Base-by-base conservation (phyloP, 2,888 invertebrate genomes). In the Atrina japonica region DNA sequence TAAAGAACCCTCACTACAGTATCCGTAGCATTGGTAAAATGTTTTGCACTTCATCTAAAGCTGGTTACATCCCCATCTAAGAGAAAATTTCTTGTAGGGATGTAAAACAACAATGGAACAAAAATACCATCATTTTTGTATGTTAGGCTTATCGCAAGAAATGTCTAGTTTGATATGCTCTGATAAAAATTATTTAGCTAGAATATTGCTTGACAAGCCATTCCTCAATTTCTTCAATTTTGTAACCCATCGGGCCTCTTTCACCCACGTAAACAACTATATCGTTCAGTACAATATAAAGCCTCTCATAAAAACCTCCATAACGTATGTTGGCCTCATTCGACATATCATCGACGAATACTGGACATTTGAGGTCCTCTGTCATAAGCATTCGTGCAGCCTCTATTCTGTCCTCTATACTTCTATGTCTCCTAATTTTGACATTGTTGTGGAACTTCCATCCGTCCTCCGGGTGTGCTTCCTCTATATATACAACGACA, bases 401-500 rank as follows among this genome's bases (percentile, higher is more conserved):
- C 16, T 66, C 35, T 7, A 83, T 35, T 21, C 88, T 66, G 11
- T 86, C 84, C 0, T 76, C 61, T 9, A 83, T 49, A 9, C 55
- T 71, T 47, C 66, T 66, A 65, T 87, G 88, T 16, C 30, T 30
- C 35, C 71, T 63, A 2, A 86, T 81, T 23, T 81, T 65, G 53
- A 76, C 77, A 68, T 84, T 83, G 50, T 77, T 81, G 21, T 43
- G 55, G 76, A 88, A 86, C 45, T 71, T 76, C 88, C 88, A 88
- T 6, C 84, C 87, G 45, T 88, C 86, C 3, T 72, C 27, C 0
- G 88, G 82, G 75, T 88, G 88, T 6, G 87, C 86, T 68, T 88
- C 88, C 63, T 85, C 84, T 45, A 87, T 86, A 70, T 88, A 88
- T 23, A 88, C 66, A n/a, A 81, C 77, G 6, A 86, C 35, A 71